Evolutionary conservation across 2,113 vertebrate genomes (phyloP).

Genomic region (Caracal caracal): DNA sequence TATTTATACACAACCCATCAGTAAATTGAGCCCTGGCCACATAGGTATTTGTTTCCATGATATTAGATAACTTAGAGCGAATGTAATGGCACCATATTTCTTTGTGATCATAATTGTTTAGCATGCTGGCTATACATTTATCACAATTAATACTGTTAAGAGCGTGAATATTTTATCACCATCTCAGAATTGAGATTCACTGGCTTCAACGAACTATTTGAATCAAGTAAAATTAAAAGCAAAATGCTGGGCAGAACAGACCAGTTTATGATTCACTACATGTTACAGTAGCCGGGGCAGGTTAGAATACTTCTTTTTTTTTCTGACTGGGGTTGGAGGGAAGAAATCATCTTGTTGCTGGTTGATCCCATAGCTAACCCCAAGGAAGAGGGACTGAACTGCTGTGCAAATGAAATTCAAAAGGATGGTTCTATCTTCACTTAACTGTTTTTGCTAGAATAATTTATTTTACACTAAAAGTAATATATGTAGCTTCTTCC

Average conservation of each 20-base stretch:
- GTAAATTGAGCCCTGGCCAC: not conserved
- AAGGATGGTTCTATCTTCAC: not conserved
- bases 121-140: constrained; percentile 33
- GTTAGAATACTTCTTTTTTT: not conserved
- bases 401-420: constrained; percentile 48
- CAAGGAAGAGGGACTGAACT: constrained; percentile 22
- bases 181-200: constrained; percentile 38
- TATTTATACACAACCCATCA: not conserved
- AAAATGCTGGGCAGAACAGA: not conserved
- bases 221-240: constrained; percentile 65
- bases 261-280: constrained; percentile 23
- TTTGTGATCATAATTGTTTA: constrained; percentile 41
- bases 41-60: not conserved
- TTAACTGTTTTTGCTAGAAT: constrained; percentile 45
- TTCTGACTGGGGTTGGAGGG: not conserved
- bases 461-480: constrained; percentile 62
- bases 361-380: constrained; percentile 48
- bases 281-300: not conserved
- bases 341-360: constrained; percentile 53
- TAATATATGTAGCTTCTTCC: constrained; percentile 33
- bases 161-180: constrained; percentile 38
- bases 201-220: constrained; percentile 36
- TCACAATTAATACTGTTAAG: constrained; percentile 57
- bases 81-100: constrained; percentile 45
- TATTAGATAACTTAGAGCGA: constrained; percentile 16